Evolutionary conservation across 1,140 invertebrate genomes (phyloP), one percentile per base, ranked within the genome.

Genomic region (Hylaeus volcanicus): DNA sequence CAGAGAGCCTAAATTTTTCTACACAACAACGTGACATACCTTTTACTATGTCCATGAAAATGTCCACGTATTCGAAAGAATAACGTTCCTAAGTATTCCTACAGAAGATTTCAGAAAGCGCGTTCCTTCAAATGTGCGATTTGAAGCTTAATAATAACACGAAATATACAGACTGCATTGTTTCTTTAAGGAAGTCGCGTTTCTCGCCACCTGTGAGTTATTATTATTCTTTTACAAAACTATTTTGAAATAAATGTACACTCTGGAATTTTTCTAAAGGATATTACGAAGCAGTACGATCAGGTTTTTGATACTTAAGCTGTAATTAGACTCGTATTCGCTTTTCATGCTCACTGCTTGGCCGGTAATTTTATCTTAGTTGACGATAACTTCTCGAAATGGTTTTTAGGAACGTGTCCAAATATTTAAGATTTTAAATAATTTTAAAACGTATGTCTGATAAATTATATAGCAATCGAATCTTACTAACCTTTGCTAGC

Each of bases 1-100:
- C 82, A 84, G 79, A 87, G 74, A 86, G 76, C 82, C 78, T 87
- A 87, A 84, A 86, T 87, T 81, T 86, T 86, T 86, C 86, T 86
- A 87, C 61, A 61, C 56, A 37, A 74, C 48, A n/a, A 64, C 61
- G 55, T 74, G 43, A 76, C 53, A 76, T 53, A 83, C 12, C 61
- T 56, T 70, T 81, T 75, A 66, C 43, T 85, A 85, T 81, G 79
- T 74, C 60, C 70, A 65, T 15, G 51, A 68, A 9, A 74, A 68
- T 80, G 48, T 68, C 72, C 66, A 72, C 69, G 48, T 72, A 72
- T 78, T 70, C 72, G 65, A 69, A 48, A 41, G n/a, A 82, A 78
- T 82, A 56, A 80, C 77, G 72, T 87, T 87, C 69, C 85, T 84
- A 82, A 55, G 58, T 69, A 53, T 70, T 78, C 56, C 64, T 70